Conservation (phyloP, 1,140 invertebrate genomes). For the Danaus plexippus region DNA sequence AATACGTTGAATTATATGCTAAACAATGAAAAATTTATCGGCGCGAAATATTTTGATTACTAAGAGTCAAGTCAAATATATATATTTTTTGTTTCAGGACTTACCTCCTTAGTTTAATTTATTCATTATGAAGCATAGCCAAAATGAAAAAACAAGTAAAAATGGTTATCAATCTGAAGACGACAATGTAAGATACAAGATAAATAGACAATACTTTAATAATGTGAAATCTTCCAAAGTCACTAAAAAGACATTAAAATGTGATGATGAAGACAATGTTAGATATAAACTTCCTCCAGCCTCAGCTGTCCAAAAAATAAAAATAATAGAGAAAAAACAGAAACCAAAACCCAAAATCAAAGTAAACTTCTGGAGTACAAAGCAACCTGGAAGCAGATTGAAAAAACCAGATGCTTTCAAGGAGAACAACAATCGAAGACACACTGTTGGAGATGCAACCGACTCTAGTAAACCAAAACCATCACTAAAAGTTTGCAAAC, state of each 20-base stretch:
- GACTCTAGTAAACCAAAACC: slow-evolving; percentile 37
- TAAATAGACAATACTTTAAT: slow-evolving; percentile 48
- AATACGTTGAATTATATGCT: too few relatives aligned
- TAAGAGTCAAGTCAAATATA: too few relatives aligned
- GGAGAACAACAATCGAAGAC: slow-evolving; percentile 37
- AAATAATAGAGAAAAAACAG: slow-evolving; percentile 34
- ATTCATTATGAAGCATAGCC: slow-evolving; percentile 39
- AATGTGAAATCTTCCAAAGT: slow-evolving; percentile 26
- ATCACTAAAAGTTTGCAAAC: slow-evolving; percentile 48
- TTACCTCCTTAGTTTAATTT: too few relatives aligned
- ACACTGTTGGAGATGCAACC: slow-evolving; percentile 36
- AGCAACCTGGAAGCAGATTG: slow-evolving; percentile 34
- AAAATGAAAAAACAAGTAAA: slow-evolving; percentile 34
- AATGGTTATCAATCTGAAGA: slow-evolving; percentile 54
- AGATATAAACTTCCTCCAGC: slow-evolving; percentile 52
- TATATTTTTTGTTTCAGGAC: too few relatives aligned
- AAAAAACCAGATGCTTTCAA: slow-evolving; percentile 28
- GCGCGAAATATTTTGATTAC: too few relatives aligned
- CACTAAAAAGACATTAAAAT: slow-evolving; percentile 29
- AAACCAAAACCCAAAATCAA: slow-evolving; percentile 63
- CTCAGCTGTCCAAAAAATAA: slow-evolving; percentile 25
- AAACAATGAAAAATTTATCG: too few relatives aligned
- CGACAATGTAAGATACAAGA: slow-evolving; percentile 55
- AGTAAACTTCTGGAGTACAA: slow-evolving; percentile 66
- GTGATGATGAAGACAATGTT: slow-evolving; percentile 47